Conservation (phyloP, 2,888 invertebrate genomes). For the Apomyelois bistriatella region DNA sequence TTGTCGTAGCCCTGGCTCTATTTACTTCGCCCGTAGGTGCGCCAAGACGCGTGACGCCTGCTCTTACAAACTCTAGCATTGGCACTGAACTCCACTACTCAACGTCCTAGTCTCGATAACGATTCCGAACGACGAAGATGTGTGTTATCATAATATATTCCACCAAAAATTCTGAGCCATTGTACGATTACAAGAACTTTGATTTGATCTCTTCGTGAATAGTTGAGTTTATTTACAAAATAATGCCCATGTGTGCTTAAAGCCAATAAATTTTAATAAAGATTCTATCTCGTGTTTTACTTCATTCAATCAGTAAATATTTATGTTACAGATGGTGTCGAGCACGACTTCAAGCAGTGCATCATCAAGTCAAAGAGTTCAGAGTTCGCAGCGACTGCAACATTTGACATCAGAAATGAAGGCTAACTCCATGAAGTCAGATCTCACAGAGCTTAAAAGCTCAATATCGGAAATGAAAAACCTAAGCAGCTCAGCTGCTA, state of each 20-base stretch:
- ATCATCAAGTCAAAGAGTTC: constrained; percentile 80
- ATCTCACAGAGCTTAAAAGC: constrained; percentile 88
- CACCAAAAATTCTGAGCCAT: neutral
- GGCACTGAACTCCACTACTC: constrained; percentile 67
- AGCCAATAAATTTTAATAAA: neutral
- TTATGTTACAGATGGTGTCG: constrained; percentile 67
- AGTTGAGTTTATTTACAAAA: neutral
- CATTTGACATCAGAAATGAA: constrained; percentile 86
- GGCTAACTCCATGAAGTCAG: constrained; percentile 90
- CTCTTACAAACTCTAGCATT: constrained; percentile 64
- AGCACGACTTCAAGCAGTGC: constrained; percentile 81
- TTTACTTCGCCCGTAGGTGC: constrained; percentile 64
- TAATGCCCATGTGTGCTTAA: neutral
- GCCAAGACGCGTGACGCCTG: constrained; percentile 74
- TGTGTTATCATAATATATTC: constrained; percentile 20
- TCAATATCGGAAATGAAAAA: constrained; percentile 94
- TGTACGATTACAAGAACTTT: neutral
- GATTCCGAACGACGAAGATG: constrained; percentile 51
- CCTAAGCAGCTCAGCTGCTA: constrained; percentile 71
- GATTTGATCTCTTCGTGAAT: neutral
- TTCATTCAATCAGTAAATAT: neutral
- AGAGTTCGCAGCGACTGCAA: constrained; percentile 77
- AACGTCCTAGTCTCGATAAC: constrained; percentile 66
- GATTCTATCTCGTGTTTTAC: constrained; percentile 12
- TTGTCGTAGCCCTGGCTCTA: constrained; percentile 64